Evolutionary conservation across 2,113 vertebrate genomes (phyloP), one percentile per base, ranked within the genome.

Genomic region (Menidia beryllina): DNA sequence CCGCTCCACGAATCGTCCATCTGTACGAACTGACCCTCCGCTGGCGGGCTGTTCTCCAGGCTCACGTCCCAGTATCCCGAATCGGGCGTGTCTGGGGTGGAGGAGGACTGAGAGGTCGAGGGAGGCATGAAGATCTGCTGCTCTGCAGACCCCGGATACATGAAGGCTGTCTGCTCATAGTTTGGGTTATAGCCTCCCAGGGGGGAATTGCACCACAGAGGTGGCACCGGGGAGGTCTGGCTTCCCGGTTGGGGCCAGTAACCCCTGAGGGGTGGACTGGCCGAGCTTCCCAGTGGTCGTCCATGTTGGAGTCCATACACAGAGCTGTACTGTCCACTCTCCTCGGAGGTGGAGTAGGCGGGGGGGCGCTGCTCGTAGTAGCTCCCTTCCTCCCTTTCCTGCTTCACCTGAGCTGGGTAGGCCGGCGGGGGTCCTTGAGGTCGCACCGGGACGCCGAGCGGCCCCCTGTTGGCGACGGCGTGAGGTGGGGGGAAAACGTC

Each of bases 1-100:
- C 50, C 17, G 0, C 75, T 78, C 75, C 83, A 90, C 2, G 79
- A 83, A 1, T 69, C 78, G 12, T 82, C 84, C 72, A 86, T 12
- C 57, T 86, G 85, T 0, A 61, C 14, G 56, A 60, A 74, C n/a
- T 30, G 73, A 14, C 6, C 39, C 2, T 80, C 53, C 3, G 12
- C 1, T 0, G 25, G 30, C 0, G 85, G 82, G 65, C 83, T 87
- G 45, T 38, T 74, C 4, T 88, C 83, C 43, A 58, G 11, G 19
- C 68, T 54, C 20, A 43, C 43, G 3, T 91, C 90, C 88, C 92
- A 91, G 66, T 81, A 91, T 21, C 88, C 87, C 8, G 89, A 90
- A 45, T 90, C 91, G 0, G 86, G 88, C 4, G 90, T 91, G 74
- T 83, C 80, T 7, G 91, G 88, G 26, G 79, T 89, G 30, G 76